Base-by-base conservation (phyloP, 64 coral and sea anemone species). In the Pocillopora damicornis region DNA sequence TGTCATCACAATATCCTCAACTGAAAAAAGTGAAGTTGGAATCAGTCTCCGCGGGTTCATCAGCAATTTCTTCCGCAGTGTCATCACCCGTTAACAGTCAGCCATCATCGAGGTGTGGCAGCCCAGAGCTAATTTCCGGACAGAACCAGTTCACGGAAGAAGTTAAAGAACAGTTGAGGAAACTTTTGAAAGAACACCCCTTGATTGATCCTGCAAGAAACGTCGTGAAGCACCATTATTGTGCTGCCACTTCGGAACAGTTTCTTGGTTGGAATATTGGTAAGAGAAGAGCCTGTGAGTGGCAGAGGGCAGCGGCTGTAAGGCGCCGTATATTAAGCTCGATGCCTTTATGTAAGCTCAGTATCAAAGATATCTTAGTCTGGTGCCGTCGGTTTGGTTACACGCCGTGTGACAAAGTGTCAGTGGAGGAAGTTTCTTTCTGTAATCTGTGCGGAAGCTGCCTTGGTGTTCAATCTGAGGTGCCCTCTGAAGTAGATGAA, bases 231-330 rank as follows among this genome's bases (percentile, higher is more conserved):
- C 78, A 80, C 37, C 87, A 90, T 7, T 99, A 92, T 62, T 88
- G 82, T 86, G 90, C 97, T 11, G 65, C 77, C 60, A 79, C 87
- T 74, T 59, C 90, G 1, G 80, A 93, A 34, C 71, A 99, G 37
- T 99, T 88, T 75, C 37, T 88, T 37, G 64, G 80, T 9, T 99
- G 97, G 97, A 92, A 88, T 38, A 51, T 93, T 51, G 93, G 90
- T 5, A 99, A 99, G 86, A 93, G 89, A 20, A 86, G 93, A 86
- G 97, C 97, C 14, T 89, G 87, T 13, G 97, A 99, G 69, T 89
- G 93, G 75, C 97, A 99, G 74, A 91, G 93, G 42, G 78, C 97
- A 79, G 75, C 87, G 18, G 90, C 93, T 88, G 80, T 99, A 30
- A 92, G 79, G 38, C 17, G 56, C 2, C 36, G 87, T 20, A 82